These are phyloP conservation scores for Ganaspis brasiliensis DNA, from an alignment of 2,888 invertebrate genomes.

Conservation along the genomic window DNA sequence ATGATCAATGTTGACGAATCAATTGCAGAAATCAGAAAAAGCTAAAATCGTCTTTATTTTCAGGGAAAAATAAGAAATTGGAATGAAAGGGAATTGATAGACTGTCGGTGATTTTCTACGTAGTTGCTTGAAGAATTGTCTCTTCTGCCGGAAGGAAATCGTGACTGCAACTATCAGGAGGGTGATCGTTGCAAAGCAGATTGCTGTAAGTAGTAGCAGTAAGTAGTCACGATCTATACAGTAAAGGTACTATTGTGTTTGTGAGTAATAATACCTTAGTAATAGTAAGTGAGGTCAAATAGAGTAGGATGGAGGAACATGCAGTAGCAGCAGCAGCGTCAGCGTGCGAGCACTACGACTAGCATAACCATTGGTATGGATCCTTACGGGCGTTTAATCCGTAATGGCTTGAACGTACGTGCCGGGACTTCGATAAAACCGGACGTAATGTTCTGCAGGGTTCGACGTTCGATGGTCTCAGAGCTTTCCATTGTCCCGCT, in stretches of 20 bases:
- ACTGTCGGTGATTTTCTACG: not conserved
- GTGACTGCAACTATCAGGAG: constrained; percentile 11
- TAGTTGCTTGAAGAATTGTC: not conserved
- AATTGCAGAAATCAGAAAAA: too few relatives aligned
- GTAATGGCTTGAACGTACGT: constrained; percentile 67
- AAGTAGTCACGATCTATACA: constrained; percentile 39
- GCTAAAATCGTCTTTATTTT: too few relatives aligned
- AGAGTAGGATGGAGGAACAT: constrained; percentile 12
- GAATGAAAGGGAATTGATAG: not conserved
- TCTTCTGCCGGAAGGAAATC: not conserved
- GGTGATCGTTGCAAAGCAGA: constrained; percentile 35
- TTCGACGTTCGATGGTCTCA: constrained; percentile 38
- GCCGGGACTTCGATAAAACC: constrained; percentile 64
- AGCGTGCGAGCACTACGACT: constrained; percentile 47
- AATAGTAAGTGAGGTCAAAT: constrained; percentile 32
- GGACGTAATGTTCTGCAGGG: constrained; percentile 38
- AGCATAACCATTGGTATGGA: constrained; percentile 64
- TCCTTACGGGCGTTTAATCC: constrained; percentile 70
- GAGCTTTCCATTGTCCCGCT: constrained; percentile 37
- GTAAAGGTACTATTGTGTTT: constrained; percentile 27
- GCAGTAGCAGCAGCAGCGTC: constrained; percentile 43
- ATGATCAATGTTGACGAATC: too few relatives aligned
- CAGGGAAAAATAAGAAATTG: not conserved
- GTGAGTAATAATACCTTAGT: constrained; percentile 37
- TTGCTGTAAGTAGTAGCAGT: constrained; percentile 33